Conservation (phyloP, 1,140 invertebrate species). For the Himalopsyche phryganea region DNA sequence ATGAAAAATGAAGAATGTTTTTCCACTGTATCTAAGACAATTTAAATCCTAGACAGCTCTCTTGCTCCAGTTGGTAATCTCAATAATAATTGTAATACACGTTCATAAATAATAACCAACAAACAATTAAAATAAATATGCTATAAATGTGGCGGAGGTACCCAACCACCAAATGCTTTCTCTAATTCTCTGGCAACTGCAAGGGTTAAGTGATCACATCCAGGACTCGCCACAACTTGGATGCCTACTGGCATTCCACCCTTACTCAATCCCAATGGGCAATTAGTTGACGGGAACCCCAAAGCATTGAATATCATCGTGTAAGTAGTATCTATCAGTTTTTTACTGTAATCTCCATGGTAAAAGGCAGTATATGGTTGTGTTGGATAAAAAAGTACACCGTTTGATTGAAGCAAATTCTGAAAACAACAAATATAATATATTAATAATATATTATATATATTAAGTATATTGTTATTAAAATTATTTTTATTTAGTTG, state of each 20-base stretch:
- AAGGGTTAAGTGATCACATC: constrained; percentile 73
- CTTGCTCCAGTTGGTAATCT: no score
- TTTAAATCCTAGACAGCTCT: no score
- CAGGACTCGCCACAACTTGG: constrained; percentile 59
- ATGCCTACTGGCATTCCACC: constrained; percentile 78
- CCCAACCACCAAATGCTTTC: constrained; percentile 83
- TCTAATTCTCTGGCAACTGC: constrained; percentile 80
- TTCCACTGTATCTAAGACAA: no score
- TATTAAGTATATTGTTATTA: no score
- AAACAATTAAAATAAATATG: background rate
- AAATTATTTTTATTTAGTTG: no score
- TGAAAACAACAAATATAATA: constrained; percentile 50
- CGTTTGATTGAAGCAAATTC: constrained; percentile 70
- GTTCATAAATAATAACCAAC: no score
- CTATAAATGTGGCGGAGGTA: constrained; percentile 45
- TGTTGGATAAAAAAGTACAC: constrained; percentile 79
- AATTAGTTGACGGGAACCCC: constrained; percentile 79
- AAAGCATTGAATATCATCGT: constrained; percentile 80
- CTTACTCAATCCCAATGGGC: constrained; percentile 68
- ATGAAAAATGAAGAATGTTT: no score
- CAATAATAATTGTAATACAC: no score
- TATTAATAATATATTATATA: background rate
- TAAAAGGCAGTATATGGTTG: constrained; percentile 71
- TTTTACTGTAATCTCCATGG: constrained; percentile 71
- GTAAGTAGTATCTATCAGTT: constrained; percentile 72